These are phyloP conservation scores for Cavia porcellus DNA, from an alignment of 2,113 vertebrate species.

Conservation along the genomic window DNA sequence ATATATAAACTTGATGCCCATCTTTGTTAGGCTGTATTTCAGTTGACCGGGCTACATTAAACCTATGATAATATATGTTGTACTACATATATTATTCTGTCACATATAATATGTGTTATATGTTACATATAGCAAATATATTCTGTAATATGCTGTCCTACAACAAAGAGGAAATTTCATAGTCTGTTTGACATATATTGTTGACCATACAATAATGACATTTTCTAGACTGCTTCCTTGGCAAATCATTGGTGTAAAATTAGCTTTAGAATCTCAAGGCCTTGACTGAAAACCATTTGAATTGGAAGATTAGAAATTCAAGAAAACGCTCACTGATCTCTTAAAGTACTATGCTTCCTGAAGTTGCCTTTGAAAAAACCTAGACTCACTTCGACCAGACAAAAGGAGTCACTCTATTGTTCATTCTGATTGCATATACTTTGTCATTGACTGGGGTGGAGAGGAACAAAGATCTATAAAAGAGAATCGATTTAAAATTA, in stretches of 20 bases:
- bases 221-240: not conserved
- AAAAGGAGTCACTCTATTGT: not conserved
- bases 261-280: not conserved
- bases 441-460: too few relatives aligned
- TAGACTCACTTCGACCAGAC: not conserved
- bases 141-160: not conserved
- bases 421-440: too few relatives aligned
- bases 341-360: not conserved
- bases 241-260: not conserved
- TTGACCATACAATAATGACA: not conserved
- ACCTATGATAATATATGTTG: not conserved
- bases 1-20: not conserved
- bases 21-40: not conserved
- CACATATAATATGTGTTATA: not conserved
- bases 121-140: not conserved
- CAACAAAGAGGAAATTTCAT: not conserved
- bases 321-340: not conserved
- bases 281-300: not conserved
- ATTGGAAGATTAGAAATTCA: not conserved
- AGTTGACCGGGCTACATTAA: not conserved
- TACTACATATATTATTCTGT: not conserved
- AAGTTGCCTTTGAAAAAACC: not conserved
- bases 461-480: too few relatives aligned
- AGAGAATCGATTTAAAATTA: too few relatives aligned
- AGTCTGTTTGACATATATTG: too few relatives aligned